Evolutionary conservation across 1,140 invertebrate species (phyloP), one percentile per base, ranked within the genome.

Genomic region (Campodea augens): DNA sequence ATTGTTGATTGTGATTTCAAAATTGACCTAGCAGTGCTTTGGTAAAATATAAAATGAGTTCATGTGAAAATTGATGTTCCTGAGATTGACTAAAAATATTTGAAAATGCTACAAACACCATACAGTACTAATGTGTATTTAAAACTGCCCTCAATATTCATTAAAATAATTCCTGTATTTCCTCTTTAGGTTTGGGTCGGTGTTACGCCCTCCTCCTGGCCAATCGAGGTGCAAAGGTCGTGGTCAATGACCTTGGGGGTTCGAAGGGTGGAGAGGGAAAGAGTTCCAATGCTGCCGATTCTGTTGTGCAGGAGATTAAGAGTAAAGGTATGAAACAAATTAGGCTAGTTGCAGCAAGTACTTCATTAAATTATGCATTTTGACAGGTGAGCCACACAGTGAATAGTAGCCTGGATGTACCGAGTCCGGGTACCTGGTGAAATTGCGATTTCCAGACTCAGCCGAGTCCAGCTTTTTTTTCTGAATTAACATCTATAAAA

Each of bases 221-320:
- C 2, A 78, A 80, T 3, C 72, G 90, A 60, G 95, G 95, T 40
- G 92, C 93, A 29, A 84, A 82, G 56, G 88, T 98, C 45, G 86
- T 98, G 20, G 91, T 99, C 0, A 99, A 99, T 66, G 95, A 99
- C 65, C 70, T 99, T 25, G 95, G 95, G 25, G 85, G 88, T 38
- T 75, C 73, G 45, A 68, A 76, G 53, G 77, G 81, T 58, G 95
- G 95, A 7, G 79, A 81, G 57, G 92, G 91, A 24, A 77, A 73
- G 41, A 87, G 78, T 48, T 69, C 69, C 7, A 78, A 75, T 48
- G 81, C 87, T 46, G 95, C 93, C 25, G 93, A 98, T 68, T 56
- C 72, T 43, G 95, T 98, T 47, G 95, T 98, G 1, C 64, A 81
- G 29, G 90, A 98, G 72, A 98, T 98, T 49, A 73, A 66, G 50